phyloP scores from a whole-genome alignment of 2,113 vertebrate genomes.

The Mungos mungo region DNA sequence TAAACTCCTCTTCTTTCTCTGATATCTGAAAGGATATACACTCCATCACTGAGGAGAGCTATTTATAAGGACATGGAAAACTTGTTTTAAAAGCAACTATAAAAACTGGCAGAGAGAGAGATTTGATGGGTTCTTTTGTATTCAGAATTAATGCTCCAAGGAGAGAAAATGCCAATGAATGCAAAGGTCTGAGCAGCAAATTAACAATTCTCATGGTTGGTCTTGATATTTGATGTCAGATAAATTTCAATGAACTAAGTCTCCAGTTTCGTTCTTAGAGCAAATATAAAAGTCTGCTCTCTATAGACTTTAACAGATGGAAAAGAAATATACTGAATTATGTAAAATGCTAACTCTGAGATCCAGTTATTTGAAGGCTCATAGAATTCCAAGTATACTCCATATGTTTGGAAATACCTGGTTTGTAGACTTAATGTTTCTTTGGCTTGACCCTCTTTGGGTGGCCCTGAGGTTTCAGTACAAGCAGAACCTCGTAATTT shows the following conservation, averaged over 20 bases:
- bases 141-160: slow-evolving; percentile 51
- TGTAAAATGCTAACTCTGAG: slow-evolving; percentile 26
- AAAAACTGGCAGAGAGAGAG: slow-evolving; percentile 27
- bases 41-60: neutral
- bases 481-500: neutral
- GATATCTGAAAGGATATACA: slow-evolving; percentile 6
- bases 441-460: neutral
- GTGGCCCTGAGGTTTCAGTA: slow-evolving; percentile 7
- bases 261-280: slow-evolving; percentile 49
- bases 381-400: neutral
- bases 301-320: slow-evolving; percentile 39
- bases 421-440: slow-evolving; percentile 15
- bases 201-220: slow-evolving; percentile 55
- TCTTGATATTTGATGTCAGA: slow-evolving; percentile 67
- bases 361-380: neutral
- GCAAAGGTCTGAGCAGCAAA: slow-evolving; percentile 64
- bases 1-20: neutral
- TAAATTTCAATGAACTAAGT: slow-evolving; percentile 61
- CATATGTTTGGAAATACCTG: neutral
- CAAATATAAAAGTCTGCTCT: slow-evolving; percentile 60
- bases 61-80: slow-evolving; percentile 30
- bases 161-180: slow-evolving; percentile 45
- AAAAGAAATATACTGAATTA: slow-evolving; percentile 44
- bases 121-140: slow-evolving; percentile 13
- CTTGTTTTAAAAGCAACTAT: slow-evolving; percentile 42